Conservation (phyloP, 1,140 invertebrate genomes). For the Drosophila melanica region DNA sequence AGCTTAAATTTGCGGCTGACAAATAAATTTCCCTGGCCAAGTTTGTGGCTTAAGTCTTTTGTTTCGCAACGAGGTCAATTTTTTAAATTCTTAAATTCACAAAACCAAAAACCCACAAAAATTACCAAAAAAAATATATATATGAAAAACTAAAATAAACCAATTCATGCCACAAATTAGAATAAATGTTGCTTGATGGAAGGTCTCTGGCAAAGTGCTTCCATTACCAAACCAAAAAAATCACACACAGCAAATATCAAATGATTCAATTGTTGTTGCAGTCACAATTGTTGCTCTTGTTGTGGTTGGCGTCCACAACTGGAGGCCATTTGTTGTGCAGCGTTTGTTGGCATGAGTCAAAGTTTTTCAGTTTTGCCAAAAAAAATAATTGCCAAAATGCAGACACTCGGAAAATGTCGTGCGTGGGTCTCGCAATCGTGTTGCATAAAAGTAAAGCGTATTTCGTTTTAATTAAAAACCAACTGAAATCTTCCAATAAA, state of each 20-base stretch:
- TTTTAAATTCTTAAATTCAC: conserved; percentile 19
- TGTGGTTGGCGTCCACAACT: conserved; percentile 52
- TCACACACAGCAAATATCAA: conserved; percentile 39
- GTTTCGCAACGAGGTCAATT: conserved; percentile 51
- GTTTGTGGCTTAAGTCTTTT: conserved; percentile 48
- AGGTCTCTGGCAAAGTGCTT: conserved; percentile 69
- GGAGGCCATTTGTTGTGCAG: conserved; percentile 53
- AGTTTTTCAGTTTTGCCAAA: conserved; percentile 25
- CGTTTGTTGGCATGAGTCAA: conserved; percentile 52
- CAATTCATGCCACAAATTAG: conserved; percentile 68
- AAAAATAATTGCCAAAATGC: conserved; percentile 69
- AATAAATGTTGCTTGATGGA: conserved; percentile 68
- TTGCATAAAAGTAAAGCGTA: conserved; percentile 34
- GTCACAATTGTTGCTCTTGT: conserved; percentile 38
- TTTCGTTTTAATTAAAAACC: conserved; percentile 69
- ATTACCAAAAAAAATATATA: conserved; percentile 39
- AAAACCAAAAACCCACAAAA: conserved; percentile 16
- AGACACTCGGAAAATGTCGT: conserved; percentile 43
- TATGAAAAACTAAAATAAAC: conserved; percentile 20
- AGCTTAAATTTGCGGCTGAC: conserved; percentile 23
- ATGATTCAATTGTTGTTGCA: conserved; percentile 59
- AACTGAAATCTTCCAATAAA: conserved; percentile 44
- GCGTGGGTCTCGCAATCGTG: conserved; percentile 26
- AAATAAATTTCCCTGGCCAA: conserved; percentile 43
- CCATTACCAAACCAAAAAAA: conserved; percentile 60